Conservation (phyloP, 2,113 vertebrate genomes). For the Mirounga angustirostris region DNA sequence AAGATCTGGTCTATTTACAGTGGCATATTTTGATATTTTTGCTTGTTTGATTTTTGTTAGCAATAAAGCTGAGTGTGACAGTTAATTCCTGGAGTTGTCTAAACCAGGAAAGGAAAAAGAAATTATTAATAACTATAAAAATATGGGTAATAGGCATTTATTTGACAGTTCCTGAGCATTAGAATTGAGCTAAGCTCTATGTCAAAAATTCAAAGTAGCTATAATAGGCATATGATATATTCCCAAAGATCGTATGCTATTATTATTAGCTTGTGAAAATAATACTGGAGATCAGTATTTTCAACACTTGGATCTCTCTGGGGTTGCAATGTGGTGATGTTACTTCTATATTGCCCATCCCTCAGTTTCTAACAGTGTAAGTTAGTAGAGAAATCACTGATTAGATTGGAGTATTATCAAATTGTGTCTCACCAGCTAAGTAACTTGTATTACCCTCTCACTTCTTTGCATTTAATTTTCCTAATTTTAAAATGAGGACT, state of each 20-base stretch:
- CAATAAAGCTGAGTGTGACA: neutral
- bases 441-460: neutral
- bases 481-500: neutral
- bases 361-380: neutral
- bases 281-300: neutral
- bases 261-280: conserved; percentile 18
- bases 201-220: neutral
- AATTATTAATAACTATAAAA: neutral
- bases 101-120: neutral
- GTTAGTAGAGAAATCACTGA: neutral
- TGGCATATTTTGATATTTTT: neutral
- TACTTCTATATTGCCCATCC: neutral
- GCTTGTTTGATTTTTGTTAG: neutral
- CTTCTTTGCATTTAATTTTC: neutral
- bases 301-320: neutral
- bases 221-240: neutral
- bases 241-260: neutral
- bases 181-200: neutral
- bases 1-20: neutral
- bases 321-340: neutral
- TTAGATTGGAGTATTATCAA: neutral
- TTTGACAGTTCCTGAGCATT: neutral
- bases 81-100: neutral
- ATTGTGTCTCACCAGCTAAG: neutral
- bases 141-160: neutral